Percentiles rank a stretch among this genome's conserved stretches.
Evolutionary conservation across 2,888 invertebrate species (phyloP).

Genomic region (Leptinotarsa rubiginosa): DNA sequence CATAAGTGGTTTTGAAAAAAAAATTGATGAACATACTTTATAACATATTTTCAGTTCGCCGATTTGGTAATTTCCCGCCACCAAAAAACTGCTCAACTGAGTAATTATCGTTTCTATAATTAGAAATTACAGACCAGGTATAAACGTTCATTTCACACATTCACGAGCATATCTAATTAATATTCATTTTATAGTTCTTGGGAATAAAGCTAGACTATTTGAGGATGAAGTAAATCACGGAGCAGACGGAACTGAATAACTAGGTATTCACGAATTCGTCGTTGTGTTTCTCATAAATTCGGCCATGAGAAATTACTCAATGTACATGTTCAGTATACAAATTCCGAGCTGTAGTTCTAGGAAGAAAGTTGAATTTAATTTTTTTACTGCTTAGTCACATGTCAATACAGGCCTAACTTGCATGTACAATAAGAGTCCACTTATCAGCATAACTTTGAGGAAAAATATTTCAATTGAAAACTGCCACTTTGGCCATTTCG

Average conservation of each 20-base stretch:
- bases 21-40: neutral
- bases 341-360: neutral
- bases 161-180: neutral
- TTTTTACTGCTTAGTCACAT: neutral
- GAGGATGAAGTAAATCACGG: no score
- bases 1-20: neutral
- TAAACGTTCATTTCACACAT: constrained; percentile 5
- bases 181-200: neutral
- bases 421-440: no score
- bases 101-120: constrained; percentile 7
- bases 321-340: neutral
- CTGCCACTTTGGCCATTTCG: no score
- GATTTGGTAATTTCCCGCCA: neutral
- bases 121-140: neutral
- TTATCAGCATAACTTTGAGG: no score
- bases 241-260: neutral
- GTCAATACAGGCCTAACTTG: no score
- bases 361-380: neutral
- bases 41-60: no score
- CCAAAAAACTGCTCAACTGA: neutral
- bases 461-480: no score
- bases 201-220: neutral
- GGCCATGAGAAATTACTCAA: neutral
- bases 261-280: neutral
- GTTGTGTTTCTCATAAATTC: neutral